phyloP scores from a whole-genome alignment of 2,113 vertebrate species.

The Balaenoptera acutorostrata region DNA sequence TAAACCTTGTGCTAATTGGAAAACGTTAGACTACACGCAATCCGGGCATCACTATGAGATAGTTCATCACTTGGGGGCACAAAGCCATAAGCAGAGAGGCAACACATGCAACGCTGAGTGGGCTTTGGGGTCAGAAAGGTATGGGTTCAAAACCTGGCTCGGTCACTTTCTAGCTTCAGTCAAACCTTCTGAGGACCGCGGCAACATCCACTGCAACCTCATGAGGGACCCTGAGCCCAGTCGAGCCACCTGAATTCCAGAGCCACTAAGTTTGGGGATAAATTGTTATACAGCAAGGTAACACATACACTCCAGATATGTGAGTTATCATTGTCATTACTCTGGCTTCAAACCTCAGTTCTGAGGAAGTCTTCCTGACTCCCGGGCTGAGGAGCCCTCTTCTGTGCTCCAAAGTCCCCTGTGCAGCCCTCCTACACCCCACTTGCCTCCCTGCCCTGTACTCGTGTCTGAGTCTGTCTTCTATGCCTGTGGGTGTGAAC shows the following conservation, averaged over 20 bases:
- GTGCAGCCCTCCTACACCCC: rapidly evolving
- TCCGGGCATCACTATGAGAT: neutral
- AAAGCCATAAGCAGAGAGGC: neutral
- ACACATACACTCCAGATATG: neutral
- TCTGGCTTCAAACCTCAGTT: neutral
- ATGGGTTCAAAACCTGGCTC: neutral
- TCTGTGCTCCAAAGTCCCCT: neutral
- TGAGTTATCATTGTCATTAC: neutral
- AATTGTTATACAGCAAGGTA: neutral
- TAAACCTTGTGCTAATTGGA: neutral
- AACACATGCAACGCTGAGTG: neutral
- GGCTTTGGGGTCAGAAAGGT: neutral
- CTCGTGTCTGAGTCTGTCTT: rapidly evolving
- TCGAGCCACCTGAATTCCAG: neutral
- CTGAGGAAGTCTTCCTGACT: neutral
- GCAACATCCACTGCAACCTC: neutral
- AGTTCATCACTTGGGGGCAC: neutral
- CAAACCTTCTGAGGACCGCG: neutral
- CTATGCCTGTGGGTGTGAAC: neutral
- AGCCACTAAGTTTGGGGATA: neutral
- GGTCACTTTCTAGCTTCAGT: neutral
- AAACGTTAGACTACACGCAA: rapidly evolving
- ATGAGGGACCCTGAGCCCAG: neutral
- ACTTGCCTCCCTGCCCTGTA: rapidly evolving
- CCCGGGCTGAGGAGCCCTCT: neutral